A percentile compares a stretch with the other conserved stretches of the same genome.
These are phyloP conservation scores for Entomobrya multifasciata DNA, from an alignment of 2,888 invertebrate genomes.

Conservation along the genomic window DNA sequence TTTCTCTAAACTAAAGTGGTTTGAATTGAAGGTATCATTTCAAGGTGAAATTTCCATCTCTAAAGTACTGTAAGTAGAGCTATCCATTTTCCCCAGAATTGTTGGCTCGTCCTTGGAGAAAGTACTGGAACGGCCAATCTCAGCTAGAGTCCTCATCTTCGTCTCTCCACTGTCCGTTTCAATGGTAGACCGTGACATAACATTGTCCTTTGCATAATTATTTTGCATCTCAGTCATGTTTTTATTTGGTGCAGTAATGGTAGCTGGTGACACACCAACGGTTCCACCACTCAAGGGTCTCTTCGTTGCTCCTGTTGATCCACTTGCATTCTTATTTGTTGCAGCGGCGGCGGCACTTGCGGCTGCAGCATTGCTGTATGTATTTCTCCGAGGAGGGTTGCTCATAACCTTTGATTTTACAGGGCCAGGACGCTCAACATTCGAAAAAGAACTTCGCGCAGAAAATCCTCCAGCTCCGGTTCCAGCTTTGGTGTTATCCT, in stretches of 20 bases:
- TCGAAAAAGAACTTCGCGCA: conserved; percentile 72
- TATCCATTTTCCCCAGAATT: conserved; percentile 81
- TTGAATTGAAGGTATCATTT: background rate
- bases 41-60: conserved; percentile 72
- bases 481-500: conserved; percentile 28
- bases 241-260: conserved; percentile 48
- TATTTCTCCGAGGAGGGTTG: conserved; percentile 59
- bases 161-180: conserved; percentile 80
- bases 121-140: conserved; percentile 86
- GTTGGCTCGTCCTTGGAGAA: conserved; percentile 89
- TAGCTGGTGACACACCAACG: background rate
- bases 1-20: too few species aligned
- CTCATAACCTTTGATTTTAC: conserved; percentile 56
- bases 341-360: background rate
- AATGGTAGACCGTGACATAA: conserved; percentile 79
- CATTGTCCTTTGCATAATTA: conserved; percentile 69
- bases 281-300: conserved; percentile 55
- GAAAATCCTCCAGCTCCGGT: conserved; percentile 63
- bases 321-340: conserved; percentile 38
- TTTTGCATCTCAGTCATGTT: conserved; percentile 63
- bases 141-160: conserved; percentile 81
- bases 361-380: conserved; percentile 49
- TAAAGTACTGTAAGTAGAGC: conserved; percentile 63
- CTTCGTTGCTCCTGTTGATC: conserved; percentile 50
- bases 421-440: conserved; percentile 66